Evolutionary conservation across 2,113 vertebrate species (phyloP).

Genomic region (Uria lomvia): DNA sequence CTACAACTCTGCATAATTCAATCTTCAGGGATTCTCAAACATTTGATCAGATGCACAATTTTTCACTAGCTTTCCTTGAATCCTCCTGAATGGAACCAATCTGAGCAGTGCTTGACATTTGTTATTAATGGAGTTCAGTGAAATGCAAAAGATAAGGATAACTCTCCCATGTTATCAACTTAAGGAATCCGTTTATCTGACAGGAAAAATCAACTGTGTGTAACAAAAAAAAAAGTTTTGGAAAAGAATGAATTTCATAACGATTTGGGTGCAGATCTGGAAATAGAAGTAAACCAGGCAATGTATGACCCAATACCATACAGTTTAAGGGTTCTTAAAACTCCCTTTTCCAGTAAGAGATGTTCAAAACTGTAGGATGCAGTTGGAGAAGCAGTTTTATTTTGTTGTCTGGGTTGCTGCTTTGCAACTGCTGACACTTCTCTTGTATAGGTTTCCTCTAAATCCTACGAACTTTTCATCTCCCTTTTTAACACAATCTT

Average conservation of each 20-base stretch:
- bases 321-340: not conserved
- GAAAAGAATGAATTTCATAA: not conserved
- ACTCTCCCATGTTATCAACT: not conserved
- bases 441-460: not conserved
- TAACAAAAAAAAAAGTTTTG: not conserved
- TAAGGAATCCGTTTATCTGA: not conserved
- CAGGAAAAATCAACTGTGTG: not conserved
- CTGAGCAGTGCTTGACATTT: not conserved
- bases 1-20: not conserved
- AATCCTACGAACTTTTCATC: not conserved
- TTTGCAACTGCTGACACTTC: not conserved
- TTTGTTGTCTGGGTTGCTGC: not conserved
- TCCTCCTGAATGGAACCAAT: not conserved
- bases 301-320: not conserved
- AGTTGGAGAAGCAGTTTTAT: not conserved
- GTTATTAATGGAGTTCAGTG: not conserved
- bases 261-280: not conserved
- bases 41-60: not conserved
- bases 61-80: not conserved
- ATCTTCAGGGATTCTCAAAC: not conserved
- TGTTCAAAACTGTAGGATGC: not conserved
- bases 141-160: not conserved
- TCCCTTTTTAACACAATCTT: not conserved
- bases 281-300: not conserved
- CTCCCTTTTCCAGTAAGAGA: not conserved